A percentile compares a stretch with the other conserved stretches of the same genome.
These are phyloP conservation scores for Drosophila pseudotalamancana DNA, from an alignment of 2,888 invertebrate genomes.

Conservation along the genomic window DNA sequence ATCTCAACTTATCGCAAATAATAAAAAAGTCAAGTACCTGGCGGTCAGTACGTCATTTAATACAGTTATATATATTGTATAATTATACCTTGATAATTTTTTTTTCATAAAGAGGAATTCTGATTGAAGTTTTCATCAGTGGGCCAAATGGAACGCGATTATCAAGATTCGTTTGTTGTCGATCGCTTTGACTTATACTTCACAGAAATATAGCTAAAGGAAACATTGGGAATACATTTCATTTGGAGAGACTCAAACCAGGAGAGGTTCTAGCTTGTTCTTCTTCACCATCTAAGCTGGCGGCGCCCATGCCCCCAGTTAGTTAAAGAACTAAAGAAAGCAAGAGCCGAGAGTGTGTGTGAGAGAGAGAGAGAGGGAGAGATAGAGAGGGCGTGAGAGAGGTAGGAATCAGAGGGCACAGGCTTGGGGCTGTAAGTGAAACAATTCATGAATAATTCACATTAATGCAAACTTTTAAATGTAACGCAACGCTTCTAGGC, in stretches of 20 bases:
- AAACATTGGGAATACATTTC: conserved; percentile 20
- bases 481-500: conserved; percentile 14
- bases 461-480: conserved; percentile 20
- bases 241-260: conserved; percentile 15
- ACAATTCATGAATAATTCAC: conserved; percentile 29
- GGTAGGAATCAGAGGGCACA: neutral
- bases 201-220: conserved; percentile 29
- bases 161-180: conserved; percentile 5
- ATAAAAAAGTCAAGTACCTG: neutral
- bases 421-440: conserved; percentile 1
- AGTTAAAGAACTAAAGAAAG: conserved; percentile 1
- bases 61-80: neutral
- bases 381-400: neutral
- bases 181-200: conserved; percentile 49
- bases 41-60: conserved; percentile 8
- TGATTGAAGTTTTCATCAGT: neutral
- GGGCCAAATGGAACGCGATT: conserved; percentile 25
- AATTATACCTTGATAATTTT: conserved; percentile 1
- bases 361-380: neutral
- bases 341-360: neutral
- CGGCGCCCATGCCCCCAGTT: neutral
- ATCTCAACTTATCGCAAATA: conserved; percentile 5
- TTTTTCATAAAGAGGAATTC: neutral
- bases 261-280: conserved; percentile 4
- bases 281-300: conserved; percentile 4